Percentiles rank a stretch among this genome's conserved stretches.
Evolutionary conservation across 2,888 invertebrate species (phyloP).

Genomic region (Microplitis manilae): DNA sequence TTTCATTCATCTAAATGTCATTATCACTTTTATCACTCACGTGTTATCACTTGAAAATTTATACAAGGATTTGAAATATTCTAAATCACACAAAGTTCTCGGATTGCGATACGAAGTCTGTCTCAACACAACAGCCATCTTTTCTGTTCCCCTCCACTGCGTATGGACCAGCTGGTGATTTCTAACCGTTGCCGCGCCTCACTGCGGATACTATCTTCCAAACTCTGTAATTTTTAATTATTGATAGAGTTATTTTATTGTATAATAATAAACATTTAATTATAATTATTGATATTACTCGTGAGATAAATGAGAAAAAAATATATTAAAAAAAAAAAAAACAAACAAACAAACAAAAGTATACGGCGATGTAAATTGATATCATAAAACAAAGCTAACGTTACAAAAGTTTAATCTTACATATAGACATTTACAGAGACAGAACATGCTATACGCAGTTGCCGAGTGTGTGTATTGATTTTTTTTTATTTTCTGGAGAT

Average conservation of each 20-base stretch:
- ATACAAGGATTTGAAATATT: slow-evolving; percentile 22
- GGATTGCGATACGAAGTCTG: slow-evolving; percentile 59
- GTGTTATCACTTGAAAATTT: slow-evolving; percentile 47
- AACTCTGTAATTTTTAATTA: not conserved
- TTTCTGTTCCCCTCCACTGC: slow-evolving; percentile 35
- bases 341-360: not conserved
- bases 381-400: not conserved
- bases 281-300: not conserved
- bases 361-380: not conserved
- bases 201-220: slow-evolving; percentile 38
- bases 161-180: slow-evolving; percentile 45
- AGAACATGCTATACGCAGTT: not conserved
- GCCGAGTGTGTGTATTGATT: slow-evolving; percentile 22
- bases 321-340: not conserved
- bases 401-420: not conserved
- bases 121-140: slow-evolving; percentile 50
- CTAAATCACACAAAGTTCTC: slow-evolving; percentile 46
- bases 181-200: slow-evolving; percentile 51
- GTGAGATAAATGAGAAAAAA: not conserved
- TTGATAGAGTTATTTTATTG: not conserved
- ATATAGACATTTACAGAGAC: not conserved
- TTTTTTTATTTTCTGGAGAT: slow-evolving; percentile 22
- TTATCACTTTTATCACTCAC: slow-evolving; percentile 42
- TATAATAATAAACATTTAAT: not conserved
- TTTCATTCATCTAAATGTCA: slow-evolving; percentile 43